Conservation (phyloP, 2,113 vertebrate species). For the Tyrannus savana region DNA sequence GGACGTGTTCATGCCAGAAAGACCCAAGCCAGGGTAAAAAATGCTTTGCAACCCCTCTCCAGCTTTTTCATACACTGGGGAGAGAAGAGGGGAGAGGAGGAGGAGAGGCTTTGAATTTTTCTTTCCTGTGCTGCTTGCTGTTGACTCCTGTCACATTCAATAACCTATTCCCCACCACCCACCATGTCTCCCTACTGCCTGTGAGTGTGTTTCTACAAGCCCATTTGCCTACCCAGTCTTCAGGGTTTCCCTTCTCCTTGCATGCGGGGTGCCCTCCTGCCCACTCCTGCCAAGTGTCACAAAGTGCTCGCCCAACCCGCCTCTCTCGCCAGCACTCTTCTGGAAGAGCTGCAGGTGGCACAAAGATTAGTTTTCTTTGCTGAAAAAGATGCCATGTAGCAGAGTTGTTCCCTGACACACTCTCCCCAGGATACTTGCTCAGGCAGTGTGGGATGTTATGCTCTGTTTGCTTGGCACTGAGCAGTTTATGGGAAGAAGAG, state of each 20-base stretch:
- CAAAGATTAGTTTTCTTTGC: not conserved
- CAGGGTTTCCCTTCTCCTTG: not conserved
- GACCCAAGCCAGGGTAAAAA: not conserved
- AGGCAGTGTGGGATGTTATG: rapidly evolving
- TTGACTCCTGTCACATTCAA: not conserved
- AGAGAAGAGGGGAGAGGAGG: not conserved
- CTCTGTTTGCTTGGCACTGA: not conserved
- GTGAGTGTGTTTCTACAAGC: not conserved
- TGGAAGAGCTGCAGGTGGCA: not conserved
- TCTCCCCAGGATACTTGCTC: rapidly evolving
- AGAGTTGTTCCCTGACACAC: not conserved
- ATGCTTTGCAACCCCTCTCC: not conserved
- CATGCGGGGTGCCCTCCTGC: not conserved
- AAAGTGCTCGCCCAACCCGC: not conserved
- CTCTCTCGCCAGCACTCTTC: rapidly evolving
- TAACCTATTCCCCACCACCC: not conserved
- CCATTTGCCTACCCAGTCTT: not conserved
- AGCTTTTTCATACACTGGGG: not conserved
- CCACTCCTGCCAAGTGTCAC: rapidly evolving
- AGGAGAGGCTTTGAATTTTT: not conserved
- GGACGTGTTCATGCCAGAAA: not conserved
- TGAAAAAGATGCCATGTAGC: not conserved
- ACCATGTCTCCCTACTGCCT: not conserved
- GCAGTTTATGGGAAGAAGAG: not conserved
- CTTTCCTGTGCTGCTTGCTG: not conserved